Evolutionary conservation across 2,113 vertebrate genomes (phyloP), one percentile per base, ranked within the genome.

Genomic region (Ochotona princeps): DNA sequence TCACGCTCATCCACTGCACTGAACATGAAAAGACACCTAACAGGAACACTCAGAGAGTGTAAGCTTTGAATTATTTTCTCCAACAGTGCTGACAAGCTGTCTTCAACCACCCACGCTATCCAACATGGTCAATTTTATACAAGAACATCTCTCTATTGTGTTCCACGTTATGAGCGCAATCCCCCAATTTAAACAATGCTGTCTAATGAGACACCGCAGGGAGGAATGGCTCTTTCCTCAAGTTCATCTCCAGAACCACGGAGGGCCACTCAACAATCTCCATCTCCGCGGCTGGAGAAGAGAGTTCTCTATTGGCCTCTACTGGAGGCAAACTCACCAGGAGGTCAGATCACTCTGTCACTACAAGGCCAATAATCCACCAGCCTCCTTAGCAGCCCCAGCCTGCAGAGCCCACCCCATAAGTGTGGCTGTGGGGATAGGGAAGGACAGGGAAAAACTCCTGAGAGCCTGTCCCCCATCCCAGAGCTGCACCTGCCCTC

Each of bases 11-110:
- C 38, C 32, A 57, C 81, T 47, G 73, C 2, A 38, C 61, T 35
- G 49, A 92, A 86, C 92, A 94, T 81, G 75, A 93, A 93, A 85
- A 92, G 66, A 75, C 3, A 13, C 38, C 86, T 72, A 88, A 76
- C 2, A 49, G 74, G 61, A 38, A 86, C 25, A 32, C 32, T 83
- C 83, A 79, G 63, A 85, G 6, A 1, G 8, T 44, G 47, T 5
- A 60, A 47, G 44, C 75, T 87, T 89, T 87, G 32, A 76, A 81
- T 47, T 63, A 72, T 80, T 92, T 86, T 90, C 83, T 95, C 89
- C 87, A 66, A 80, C 28, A 72, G 61, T 54, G 25, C 87, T 89
- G 51, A 75, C 63, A 84, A 81, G 78, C 35, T 94, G 81, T 85
- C 92, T 1, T 78, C 73, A 93, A 91, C 79, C 54, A 92, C 13